phyloP scores from a whole-genome alignment of 1,140 invertebrate species.

The Macrobrachium rosenbergii region DNA sequence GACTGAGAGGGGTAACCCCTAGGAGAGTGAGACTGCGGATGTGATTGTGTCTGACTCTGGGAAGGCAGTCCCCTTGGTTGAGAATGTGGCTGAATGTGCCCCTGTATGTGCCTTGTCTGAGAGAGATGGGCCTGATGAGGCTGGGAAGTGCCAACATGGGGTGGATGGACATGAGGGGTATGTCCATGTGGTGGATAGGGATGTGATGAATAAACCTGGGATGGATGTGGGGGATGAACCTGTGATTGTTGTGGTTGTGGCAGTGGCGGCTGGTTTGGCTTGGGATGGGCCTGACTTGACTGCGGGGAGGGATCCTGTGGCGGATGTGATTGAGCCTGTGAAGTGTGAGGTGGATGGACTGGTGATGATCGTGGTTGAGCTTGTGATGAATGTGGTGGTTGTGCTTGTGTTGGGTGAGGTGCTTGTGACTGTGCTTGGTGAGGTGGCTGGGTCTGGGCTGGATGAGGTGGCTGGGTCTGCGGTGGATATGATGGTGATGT shows the following conservation, averaged over 20 bases:
- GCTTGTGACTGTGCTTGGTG: no score
- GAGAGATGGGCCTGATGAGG: no score
- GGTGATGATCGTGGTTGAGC: neutral
- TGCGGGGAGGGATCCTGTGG: neutral
- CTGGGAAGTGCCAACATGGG: neutral
- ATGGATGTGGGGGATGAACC: neutral
- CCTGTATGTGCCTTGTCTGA: no score
- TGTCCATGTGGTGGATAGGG: neutral
- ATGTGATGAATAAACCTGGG: constrained; percentile 4
- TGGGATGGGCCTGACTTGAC: constrained; percentile 16
- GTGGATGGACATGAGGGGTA: neutral
- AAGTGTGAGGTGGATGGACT: constrained; percentile 28
- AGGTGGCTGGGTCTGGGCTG: neutral
- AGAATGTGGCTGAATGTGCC: no score
- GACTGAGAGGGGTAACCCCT: constrained; percentile 24
- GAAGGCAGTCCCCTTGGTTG: no score
- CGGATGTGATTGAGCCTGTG: constrained; percentile 25
- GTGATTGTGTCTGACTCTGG: neutral
- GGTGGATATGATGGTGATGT: constrained; percentile 2
- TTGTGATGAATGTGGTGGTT: neutral
- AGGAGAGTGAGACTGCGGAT: constrained; percentile 13
- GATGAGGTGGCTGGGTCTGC: neutral
- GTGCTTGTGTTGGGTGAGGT: neutral
- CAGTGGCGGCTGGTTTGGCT: constrained; percentile 14
- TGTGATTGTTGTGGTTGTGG: constrained; percentile 23